phyloP scores from a whole-genome alignment of 1,140 invertebrate genomes.

The Cydia amplana region DNA sequence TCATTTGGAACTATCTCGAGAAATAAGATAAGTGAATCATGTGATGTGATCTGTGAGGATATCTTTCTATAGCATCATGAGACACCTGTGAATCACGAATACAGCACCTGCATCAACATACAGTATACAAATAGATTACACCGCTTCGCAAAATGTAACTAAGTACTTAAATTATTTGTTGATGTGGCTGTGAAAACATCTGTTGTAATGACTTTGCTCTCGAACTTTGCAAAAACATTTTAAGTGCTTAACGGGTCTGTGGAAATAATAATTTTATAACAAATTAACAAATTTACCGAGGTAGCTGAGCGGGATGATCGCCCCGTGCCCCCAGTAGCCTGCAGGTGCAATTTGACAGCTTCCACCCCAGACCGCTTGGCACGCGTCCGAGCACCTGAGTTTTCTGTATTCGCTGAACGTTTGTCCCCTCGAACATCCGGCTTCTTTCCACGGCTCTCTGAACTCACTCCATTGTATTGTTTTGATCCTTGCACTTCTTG shows the following conservation, averaged over 20 bases:
- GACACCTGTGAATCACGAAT: neutral
- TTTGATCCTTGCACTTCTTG: constrained; percentile 52
- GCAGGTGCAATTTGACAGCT: constrained; percentile 69
- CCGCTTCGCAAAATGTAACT: neutral
- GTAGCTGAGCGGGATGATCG: constrained; percentile 70
- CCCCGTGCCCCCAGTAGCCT: constrained; percentile 63
- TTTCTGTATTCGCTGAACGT: neutral
- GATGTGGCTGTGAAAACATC: constrained; percentile 6
- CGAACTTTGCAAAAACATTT: neutral
- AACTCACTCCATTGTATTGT: constrained; percentile 45
- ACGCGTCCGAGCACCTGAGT: constrained; percentile 35
- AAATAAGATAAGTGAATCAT: constrained; percentile 66
- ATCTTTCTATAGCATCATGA: neutral
- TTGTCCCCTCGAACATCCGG: neutral
- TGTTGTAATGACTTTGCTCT: constrained; percentile 20
- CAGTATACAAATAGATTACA: neutral
- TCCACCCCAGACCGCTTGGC: constrained; percentile 67
- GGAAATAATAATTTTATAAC: neutral
- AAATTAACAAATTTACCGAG: constrained; percentile 51
- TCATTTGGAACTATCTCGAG: constrained; percentile 59
- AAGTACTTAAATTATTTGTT: neutral
- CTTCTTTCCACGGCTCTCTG: constrained; percentile 27
- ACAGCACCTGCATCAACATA: constrained; percentile 19
- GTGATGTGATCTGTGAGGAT: constrained; percentile 44
- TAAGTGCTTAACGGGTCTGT: neutral